These are phyloP conservation scores for Poeciliopsis paucimaculata DNA, from an alignment of 2,797 vertebrate species.

Conservation along the genomic window DNA sequence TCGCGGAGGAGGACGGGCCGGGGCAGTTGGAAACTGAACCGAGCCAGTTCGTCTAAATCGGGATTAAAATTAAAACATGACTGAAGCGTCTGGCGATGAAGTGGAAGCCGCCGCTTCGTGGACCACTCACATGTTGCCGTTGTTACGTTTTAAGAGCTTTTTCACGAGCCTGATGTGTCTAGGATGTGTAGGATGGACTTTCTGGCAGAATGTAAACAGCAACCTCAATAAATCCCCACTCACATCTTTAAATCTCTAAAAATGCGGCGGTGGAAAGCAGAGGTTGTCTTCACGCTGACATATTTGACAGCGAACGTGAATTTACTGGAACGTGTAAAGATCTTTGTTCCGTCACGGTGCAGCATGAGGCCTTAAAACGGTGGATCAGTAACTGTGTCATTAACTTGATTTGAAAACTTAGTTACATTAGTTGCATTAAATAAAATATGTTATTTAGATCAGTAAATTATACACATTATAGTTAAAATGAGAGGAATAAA, in stretches of 20 bases:
- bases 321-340: background rate
- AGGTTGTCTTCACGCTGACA: background rate
- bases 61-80: slow-evolving; percentile 1
- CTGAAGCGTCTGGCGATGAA: background rate
- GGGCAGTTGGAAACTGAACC: slow-evolving; percentile 9
- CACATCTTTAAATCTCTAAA: slow-evolving; percentile 39
- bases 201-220: background rate
- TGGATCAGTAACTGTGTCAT: background rate
- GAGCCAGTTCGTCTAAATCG: background rate
- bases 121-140: background rate
- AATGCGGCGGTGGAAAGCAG: background rate
- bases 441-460: background rate
- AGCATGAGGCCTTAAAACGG: background rate
- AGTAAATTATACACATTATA: background rate
- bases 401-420: too few relatives aligned
- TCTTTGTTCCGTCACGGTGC: background rate
- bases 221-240: slow-evolving; percentile 38
- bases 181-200: background rate
- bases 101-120: background rate
- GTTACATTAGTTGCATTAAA: background rate
- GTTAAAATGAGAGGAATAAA: background rate
- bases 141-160: background rate
- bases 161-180: background rate
- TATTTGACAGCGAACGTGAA: background rate
- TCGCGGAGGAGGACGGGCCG: background rate